Evolutionary conservation across 2,888 invertebrate species (phyloP), one percentile per base, ranked within the genome.

Genomic region (Odontomyia ornata): DNA sequence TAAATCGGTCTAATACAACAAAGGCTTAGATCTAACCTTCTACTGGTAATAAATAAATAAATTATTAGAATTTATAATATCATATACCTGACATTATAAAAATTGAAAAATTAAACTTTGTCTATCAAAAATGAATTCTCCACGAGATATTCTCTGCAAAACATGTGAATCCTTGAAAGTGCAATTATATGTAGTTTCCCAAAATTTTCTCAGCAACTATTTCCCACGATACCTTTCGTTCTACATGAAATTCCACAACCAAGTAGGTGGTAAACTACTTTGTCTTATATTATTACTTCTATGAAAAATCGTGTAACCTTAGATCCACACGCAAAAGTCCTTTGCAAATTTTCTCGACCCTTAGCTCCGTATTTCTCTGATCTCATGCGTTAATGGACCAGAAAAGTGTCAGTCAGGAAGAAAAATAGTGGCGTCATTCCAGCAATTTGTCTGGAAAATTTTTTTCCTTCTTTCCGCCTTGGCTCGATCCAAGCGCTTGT

Each of bases 341-440:
- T 18, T 30, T 36, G 65, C 65, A 36, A 65, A 65, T 65, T 36
- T 36, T 30, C 36, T 28, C 13, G 27, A 15, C 25, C 30, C 64
- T 5, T 64, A 27, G 9, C 7, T 64, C n/a, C 52, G 18, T 52
- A 5, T 60, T 27, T 18, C 36, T 65, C 36, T 36, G 65, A 65
- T 30, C 65, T 65, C 36, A 65, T 18, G n/a, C 65, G 65, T 65
- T 65, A 65, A 65, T 65, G 65, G 36, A 36, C 65, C 65, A 36
- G 65, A 65, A 65, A 65, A 65, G 36, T 65, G 65, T 65, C 65
- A 65, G 65, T 36, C 36, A 36, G 7, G 65, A 65, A 65, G 65
- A 65, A 65, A 65, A 65, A 65, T 65, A 36, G 65, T 65, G 65
- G 65, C 65, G 65, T 65, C 65, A 36, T n/a, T 65, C 36, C 36